Percentiles rank a stretch among this genome's conserved stretches.
Conservation (phyloP, 1,140 invertebrate species). For the Gonioctena quinquepunctata region DNA sequence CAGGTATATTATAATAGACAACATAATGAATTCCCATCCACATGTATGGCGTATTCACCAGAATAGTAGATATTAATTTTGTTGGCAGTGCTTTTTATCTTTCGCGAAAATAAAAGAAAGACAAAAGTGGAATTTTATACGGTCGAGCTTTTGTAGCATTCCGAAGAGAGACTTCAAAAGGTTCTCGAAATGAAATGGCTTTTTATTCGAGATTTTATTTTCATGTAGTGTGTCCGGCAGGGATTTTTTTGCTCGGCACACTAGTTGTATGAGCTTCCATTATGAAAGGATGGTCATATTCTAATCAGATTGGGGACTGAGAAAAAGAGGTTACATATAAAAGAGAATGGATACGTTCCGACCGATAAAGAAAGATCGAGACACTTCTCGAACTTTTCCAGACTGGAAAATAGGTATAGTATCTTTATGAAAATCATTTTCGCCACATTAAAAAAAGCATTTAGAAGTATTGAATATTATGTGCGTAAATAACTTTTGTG, state of each 20-base stretch:
- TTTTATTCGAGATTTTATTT: slow-evolving; percentile 31
- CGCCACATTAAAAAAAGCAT: no score
- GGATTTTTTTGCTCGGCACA: not conserved
- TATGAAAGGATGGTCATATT: no score
- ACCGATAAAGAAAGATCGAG: no score
- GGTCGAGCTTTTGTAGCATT: slow-evolving; percentile 32
- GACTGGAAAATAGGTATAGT: no score
- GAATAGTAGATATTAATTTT: not conserved
- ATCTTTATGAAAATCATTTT: no score
- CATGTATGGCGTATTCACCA: not conserved
- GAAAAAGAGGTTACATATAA: no score
- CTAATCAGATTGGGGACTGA: no score
- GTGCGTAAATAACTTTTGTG: no score
- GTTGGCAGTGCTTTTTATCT: not conserved
- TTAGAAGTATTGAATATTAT: no score
- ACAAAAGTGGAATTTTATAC: slow-evolving; percentile 29
- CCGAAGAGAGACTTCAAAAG: slow-evolving; percentile 32
- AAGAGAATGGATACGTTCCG: no score
- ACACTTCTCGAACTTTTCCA: no score
- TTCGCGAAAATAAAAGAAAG: slow-evolving; percentile 8
- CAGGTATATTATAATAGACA: not conserved
- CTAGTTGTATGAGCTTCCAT: no score
- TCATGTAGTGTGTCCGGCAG: slow-evolving; percentile 17
- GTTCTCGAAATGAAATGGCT: slow-evolving; percentile 30
- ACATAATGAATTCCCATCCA: not conserved